Conservation (phyloP, 2,797 vertebrate genomes). For the Tragelaphus oryx region DNA sequence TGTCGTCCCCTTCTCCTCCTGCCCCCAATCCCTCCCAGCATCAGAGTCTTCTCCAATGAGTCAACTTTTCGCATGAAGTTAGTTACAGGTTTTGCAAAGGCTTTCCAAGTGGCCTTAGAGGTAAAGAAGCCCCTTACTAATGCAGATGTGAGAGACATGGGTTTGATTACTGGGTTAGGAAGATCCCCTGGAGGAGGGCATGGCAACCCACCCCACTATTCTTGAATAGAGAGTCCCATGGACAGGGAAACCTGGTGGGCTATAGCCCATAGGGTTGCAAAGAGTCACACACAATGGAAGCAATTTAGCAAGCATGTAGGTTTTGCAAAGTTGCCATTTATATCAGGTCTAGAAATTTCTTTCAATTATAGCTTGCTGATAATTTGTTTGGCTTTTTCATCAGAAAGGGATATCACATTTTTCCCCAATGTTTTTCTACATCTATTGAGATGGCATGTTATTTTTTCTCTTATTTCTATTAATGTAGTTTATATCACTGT, state of each 20-base stretch:
- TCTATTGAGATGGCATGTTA: neutral
- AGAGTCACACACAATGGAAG: accelerated
- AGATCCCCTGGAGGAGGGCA: neutral
- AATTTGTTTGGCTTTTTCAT: neutral
- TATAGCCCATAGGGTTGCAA: neutral
- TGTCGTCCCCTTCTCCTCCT: too few species aligned
- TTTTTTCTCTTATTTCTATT: neutral
- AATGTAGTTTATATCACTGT: neutral
- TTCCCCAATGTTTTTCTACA: neutral
- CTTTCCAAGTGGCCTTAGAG: neutral
- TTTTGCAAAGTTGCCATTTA: neutral
- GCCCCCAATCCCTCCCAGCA: too few species aligned
- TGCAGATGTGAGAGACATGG: neutral
- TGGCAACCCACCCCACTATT: neutral
- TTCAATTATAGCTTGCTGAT: neutral
- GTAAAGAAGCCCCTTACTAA: neutral
- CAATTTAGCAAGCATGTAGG: neutral
- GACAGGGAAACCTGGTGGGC: neutral
- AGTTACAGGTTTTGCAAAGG: neutral
- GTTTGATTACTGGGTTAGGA: neutral
- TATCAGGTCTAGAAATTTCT: neutral
- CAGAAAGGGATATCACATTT: neutral
- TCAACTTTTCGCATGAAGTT: neutral
- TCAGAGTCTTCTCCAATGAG: too few species aligned
- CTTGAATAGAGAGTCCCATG: neutral